A percentile compares a stretch with the other conserved stretches of the same genome.
Evolutionary conservation across 2,113 vertebrate species (phyloP).

Genomic region (Upupa epops): DNA sequence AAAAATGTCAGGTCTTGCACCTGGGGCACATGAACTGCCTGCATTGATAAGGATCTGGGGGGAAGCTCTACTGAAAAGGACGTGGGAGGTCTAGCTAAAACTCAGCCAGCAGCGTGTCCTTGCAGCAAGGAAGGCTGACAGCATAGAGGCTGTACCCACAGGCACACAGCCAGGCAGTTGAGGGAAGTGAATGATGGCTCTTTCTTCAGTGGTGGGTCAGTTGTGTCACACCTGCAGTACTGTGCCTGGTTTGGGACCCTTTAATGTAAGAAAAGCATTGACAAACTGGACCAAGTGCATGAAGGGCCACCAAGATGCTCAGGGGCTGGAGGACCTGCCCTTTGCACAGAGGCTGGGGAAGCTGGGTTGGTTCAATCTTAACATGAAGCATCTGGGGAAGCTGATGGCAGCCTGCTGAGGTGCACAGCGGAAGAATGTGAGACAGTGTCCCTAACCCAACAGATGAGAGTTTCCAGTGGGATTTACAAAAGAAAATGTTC

Average conservation of each 20-base stretch:
- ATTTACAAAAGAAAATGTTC: not conserved
- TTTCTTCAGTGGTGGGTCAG: not conserved
- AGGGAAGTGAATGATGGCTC: not conserved
- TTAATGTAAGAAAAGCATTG: not conserved
- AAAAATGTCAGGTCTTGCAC: constrained; percentile 17
- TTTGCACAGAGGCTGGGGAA: not conserved
- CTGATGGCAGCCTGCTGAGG: not conserved
- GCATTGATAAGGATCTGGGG: not conserved
- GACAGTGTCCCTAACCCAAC: not conserved
- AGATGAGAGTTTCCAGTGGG: not conserved
- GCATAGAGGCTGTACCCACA: not conserved
- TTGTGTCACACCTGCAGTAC: not conserved
- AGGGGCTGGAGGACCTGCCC: not conserved
- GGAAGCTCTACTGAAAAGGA: not conserved
- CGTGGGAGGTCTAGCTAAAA: not conserved
- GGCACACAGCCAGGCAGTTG: not conserved
- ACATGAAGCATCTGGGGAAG: not conserved
- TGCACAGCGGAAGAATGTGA: not conserved
- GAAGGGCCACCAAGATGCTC: not conserved
- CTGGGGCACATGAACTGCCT: not conserved
- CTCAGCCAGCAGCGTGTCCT: not conserved
- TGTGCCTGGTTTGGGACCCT: not conserved
- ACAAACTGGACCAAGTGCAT: not conserved
- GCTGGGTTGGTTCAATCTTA: not conserved
- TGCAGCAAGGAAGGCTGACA: not conserved